Evolutionary conservation across 2,797 vertebrate species (phyloP).

Genomic region (Gymnocypris eckloni): DNA sequence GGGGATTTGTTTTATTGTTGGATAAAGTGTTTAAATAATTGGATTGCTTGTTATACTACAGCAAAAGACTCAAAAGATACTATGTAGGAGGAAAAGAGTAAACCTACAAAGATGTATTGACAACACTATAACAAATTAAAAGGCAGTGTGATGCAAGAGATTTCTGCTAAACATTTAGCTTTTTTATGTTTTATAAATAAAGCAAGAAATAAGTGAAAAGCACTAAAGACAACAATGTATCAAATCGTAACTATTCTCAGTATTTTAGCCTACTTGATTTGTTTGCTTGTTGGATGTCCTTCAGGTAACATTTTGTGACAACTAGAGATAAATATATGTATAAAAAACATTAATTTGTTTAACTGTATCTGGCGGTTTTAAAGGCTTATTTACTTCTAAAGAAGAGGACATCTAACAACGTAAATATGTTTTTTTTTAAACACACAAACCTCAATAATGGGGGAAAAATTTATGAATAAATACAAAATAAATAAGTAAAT

Average conservation of each 20-base stretch:
- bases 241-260: background rate
- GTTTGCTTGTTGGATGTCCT: background rate
- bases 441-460: background rate
- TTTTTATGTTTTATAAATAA: no score
- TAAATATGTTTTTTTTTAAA: background rate
- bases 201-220: background rate
- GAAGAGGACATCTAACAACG: background rate
- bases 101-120: background rate
- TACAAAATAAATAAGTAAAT: background rate
- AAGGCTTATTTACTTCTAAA: background rate
- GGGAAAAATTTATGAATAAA: no score
- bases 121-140: background rate
- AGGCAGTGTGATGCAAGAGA: background rate
- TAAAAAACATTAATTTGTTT: background rate
- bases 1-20: background rate
- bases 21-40: background rate
- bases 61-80: background rate
- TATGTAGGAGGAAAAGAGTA: background rate
- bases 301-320: background rate
- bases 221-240: background rate
- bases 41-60: background rate
- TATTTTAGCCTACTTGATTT: background rate
- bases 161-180: background rate
- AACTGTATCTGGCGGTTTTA: background rate
- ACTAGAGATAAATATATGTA: background rate